phyloP scores from a whole-genome alignment of 2,888 invertebrate species.

The Halocaridina rubra region DNA sequence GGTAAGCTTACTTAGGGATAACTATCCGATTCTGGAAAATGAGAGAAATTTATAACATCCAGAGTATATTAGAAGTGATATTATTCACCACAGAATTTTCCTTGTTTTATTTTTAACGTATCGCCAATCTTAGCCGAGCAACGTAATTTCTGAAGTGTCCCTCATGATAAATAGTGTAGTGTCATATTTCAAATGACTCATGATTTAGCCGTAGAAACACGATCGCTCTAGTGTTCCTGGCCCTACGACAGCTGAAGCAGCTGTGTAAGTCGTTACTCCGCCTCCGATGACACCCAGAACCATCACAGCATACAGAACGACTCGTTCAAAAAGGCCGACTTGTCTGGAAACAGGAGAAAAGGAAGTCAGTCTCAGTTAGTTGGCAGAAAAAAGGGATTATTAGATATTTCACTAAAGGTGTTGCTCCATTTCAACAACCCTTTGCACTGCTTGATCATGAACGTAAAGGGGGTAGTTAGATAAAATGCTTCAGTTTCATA shows the following conservation, averaged over 20 bases:
- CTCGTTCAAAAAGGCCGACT: constrained; percentile 73
- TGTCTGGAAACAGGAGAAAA: constrained; percentile 69
- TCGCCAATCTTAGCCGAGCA: too few relatives aligned
- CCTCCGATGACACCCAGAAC: constrained; percentile 75
- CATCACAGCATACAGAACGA: constrained; percentile 76
- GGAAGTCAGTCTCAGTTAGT: background rate
- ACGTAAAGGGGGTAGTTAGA: too few relatives aligned
- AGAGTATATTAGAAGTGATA: too few relatives aligned
- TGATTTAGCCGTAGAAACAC: too few relatives aligned
- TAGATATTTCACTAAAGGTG: background rate
- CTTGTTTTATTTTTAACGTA: too few relatives aligned
- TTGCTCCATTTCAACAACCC: background rate
- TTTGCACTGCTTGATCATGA: too few relatives aligned
- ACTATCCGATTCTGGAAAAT: too few relatives aligned
- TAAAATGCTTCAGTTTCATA: background rate
- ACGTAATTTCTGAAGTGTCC: background rate
- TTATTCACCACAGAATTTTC: too few relatives aligned
- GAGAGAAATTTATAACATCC: too few relatives aligned
- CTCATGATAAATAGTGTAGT: too few relatives aligned
- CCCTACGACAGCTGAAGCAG: constrained; percentile 71
- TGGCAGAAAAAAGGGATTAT: background rate
- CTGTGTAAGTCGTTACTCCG: constrained; percentile 75
- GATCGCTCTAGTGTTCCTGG: background rate
- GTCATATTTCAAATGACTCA: too few relatives aligned
- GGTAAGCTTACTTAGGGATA: too few relatives aligned